Percentiles rank a stretch among this genome's conserved stretches.
Evolutionary conservation across 2,113 vertebrate genomes (phyloP).

Genomic region (Delphinapterus leucas): DNA sequence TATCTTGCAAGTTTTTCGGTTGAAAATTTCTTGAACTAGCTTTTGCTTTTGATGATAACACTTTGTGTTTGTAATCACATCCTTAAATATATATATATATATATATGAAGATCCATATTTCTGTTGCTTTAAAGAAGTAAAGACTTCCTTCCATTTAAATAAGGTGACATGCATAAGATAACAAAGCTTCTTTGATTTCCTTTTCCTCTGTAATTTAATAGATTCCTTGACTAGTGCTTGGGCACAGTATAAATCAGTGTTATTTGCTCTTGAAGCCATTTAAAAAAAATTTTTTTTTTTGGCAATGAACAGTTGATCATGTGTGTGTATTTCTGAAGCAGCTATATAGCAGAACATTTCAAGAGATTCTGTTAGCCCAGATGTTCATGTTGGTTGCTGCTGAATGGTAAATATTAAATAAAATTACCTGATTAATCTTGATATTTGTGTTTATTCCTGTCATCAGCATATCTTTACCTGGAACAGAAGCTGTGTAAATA

Average conservation of each 20-base stretch:
- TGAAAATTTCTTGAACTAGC: slow-evolving; percentile 84
- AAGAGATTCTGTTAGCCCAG: slow-evolving; percentile 79
- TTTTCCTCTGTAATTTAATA: slow-evolving; percentile 78
- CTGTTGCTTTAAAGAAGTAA: slow-evolving; percentile 82
- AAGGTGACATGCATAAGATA: slow-evolving; percentile 83
- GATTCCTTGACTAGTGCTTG: slow-evolving; percentile 82
- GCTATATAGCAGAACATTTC: slow-evolving; percentile 79
- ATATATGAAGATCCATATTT: slow-evolving; percentile 76
- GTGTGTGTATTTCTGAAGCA: slow-evolving; percentile 79
- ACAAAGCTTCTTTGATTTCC: slow-evolving; percentile 80
- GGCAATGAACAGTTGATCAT: slow-evolving; percentile 78
- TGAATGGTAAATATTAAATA: slow-evolving; percentile 83
- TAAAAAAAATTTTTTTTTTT: slow-evolving; percentile 13
- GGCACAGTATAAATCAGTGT: slow-evolving; percentile 84
- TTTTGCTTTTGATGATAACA: slow-evolving; percentile 86
- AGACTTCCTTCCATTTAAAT: slow-evolving; percentile 81
- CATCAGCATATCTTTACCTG: slow-evolving; percentile 42
- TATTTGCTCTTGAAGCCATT: slow-evolving; percentile 81
- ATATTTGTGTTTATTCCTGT: slow-evolving; percentile 51
- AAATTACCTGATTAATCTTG: slow-evolving; percentile 83
- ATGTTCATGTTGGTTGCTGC: slow-evolving; percentile 80
- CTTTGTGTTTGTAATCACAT: slow-evolving; percentile 84
- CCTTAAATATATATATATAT: slow-evolving; percentile 22
- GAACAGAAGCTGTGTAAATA: slow-evolving; percentile 40
- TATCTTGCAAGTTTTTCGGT: slow-evolving; percentile 84